These are phyloP conservation scores for Stichopus chloronotus DNA, from an alignment of 35 echinoderm and acorn worm species.

Conservation along the genomic window DNA sequence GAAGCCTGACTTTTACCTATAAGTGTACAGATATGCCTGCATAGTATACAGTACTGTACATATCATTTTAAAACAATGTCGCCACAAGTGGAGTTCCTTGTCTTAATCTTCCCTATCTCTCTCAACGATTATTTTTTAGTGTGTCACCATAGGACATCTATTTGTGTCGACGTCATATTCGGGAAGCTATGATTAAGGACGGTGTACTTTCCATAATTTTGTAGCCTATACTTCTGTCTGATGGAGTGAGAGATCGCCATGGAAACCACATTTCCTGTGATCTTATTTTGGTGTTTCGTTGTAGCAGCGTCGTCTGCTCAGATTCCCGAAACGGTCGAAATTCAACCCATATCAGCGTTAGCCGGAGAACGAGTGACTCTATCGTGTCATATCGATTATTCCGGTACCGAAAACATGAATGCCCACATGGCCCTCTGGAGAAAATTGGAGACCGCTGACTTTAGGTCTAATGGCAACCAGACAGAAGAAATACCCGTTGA, in stretches of 20 bases:
- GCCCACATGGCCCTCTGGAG: constrained; percentile 39
- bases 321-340: neutral
- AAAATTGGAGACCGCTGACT: neutral
- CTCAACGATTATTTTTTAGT: too few relatives aligned
- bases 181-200: too few relatives aligned
- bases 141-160: too few relatives aligned
- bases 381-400: neutral
- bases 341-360: constrained; percentile 19
- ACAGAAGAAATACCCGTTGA: neutral
- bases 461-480: neutral
- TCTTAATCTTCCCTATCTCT: too few relatives aligned
- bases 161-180: too few relatives aligned
- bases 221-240: too few relatives aligned
- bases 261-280: neutral
- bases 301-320: neutral
- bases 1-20: too few relatives aligned
- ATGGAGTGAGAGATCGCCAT: neutral
- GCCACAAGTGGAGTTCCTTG: too few relatives aligned
- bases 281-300: neutral
- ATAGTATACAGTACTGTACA: too few relatives aligned
- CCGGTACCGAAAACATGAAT: constrained; percentile 29
- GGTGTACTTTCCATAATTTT: too few relatives aligned
- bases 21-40: too few relatives aligned
- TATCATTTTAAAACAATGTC: too few relatives aligned
- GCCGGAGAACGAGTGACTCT: constrained; percentile 14